Evolutionary conservation across 2,113 vertebrate genomes (phyloP).

Genomic region (Bos javanicus): DNA sequence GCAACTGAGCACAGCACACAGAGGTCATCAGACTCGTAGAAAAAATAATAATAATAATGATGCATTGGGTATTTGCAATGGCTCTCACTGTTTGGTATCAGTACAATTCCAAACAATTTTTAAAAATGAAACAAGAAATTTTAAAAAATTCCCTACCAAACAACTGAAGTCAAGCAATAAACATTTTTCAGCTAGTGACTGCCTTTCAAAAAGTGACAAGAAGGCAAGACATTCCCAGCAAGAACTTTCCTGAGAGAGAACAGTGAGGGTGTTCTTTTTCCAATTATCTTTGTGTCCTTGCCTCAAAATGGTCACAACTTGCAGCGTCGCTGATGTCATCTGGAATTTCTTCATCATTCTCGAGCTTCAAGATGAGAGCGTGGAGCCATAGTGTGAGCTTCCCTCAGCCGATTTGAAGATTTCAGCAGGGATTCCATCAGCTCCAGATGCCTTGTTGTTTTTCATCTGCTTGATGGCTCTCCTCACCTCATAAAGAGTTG

Average conservation of each 20-base stretch:
- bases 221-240: not conserved
- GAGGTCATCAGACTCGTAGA: not conserved
- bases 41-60: not conserved
- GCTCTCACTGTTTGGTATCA: not conserved
- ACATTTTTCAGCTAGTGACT: not conserved
- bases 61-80: not conserved
- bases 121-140: not conserved
- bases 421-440: conserved; percentile 70
- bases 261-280: not conserved
- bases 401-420: conserved; percentile 54
- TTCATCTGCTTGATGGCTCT: conserved; percentile 77
- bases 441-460: conserved; percentile 74
- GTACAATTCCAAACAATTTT: not conserved
- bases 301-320: conserved; percentile 50
- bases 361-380: conserved; percentile 21
- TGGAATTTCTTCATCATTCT: conserved; percentile 68
- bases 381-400: conserved; percentile 60
- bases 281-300: conserved; percentile 44
- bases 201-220: not conserved
- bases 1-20: not conserved
- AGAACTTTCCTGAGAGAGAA: not conserved
- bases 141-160: not conserved
- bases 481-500: conserved; percentile 74
- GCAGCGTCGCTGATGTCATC: conserved; percentile 58
- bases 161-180: not conserved